Conservation (phyloP, 2,113 vertebrate genomes). For the Leptocoma aspasia region DNA sequence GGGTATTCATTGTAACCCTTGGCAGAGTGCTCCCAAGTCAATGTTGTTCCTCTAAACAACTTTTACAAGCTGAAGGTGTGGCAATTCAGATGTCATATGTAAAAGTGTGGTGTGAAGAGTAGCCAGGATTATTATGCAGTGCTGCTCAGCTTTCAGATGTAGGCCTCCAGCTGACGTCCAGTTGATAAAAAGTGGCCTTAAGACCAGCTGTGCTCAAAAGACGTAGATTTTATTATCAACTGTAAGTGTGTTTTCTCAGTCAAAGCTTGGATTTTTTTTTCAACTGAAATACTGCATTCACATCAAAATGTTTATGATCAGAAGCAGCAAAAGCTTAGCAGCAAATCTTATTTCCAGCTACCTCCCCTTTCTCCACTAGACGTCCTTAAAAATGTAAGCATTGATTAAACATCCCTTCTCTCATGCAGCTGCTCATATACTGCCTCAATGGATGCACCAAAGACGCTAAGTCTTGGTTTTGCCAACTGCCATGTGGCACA, state of each 20-base stretch:
- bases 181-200: not conserved
- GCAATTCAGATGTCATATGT: not conserved
- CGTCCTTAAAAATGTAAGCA: not conserved
- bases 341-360: not conserved
- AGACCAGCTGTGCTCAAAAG: not conserved
- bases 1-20: not conserved
- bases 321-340: not conserved
- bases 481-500: rapidly evolving
- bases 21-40: not conserved
- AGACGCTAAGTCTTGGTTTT: not conserved
- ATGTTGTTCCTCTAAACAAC: not conserved
- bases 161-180: not conserved
- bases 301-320: not conserved
- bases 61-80: not conserved
- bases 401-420: not conserved
- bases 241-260: not conserved
- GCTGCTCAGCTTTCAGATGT: not conserved
- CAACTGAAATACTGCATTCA: not conserved
- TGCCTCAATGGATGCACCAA: not conserved
- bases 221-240: not conserved
- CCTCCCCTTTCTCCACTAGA: not conserved
- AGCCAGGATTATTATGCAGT: not conserved
- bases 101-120: not conserved
- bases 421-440: not conserved
- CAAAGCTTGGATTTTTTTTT: not conserved